Base-by-base conservation (phyloP, 2,797 vertebrate species). In the Lacerta bilineata region DNA sequence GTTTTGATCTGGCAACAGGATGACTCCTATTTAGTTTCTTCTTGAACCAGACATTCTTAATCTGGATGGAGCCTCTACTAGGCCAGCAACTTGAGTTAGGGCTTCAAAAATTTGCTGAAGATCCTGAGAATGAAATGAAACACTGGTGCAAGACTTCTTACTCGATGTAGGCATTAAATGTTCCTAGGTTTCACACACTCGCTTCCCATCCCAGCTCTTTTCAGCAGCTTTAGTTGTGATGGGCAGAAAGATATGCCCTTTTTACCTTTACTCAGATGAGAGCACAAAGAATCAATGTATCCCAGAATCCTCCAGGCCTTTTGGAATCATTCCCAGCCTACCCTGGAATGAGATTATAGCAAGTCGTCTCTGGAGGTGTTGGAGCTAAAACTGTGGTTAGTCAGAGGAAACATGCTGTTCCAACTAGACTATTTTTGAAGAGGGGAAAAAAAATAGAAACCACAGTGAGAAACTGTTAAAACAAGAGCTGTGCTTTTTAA, bases 331-430 rank as follows among this genome's bases (percentile, higher is more conserved):
- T 2, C 1, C 2, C 27, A 39, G 87, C 55, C 33, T 77, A 77
- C 23, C n/a, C 20, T 89, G 69, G 9, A 91, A 59, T 85, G 25
- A 76, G 15, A 82, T 29, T 90, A 55, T 80, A 80, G 86, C 80
- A 91, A 76, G 0, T 55, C 85, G 2, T 43, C 80, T 77, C 10
- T 76, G 55, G 90, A 8, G 71, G 0, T 61, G 6, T 25, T 85
- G 50, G 84, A 90, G 27, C 2, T 89, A 84, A 92, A 93, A 81
- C 1, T 66, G 27, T 27, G 10, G 5, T 89, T 94, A 89, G 81
- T 64, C 2, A 90, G 87, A 90, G 8, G 36, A 93, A 93, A 90
- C 13, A 0, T 80, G 7, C 77, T 89, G 7, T 46, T 84, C 83
- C n/a, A 91, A 15, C 0, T 75, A 83, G 11, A 33, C 18, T 55